Evolutionary conservation across 1,140 invertebrate genomes (phyloP), one percentile per base, ranked within the genome.

Genomic region (Pseudomyrmex pallidus): DNA sequence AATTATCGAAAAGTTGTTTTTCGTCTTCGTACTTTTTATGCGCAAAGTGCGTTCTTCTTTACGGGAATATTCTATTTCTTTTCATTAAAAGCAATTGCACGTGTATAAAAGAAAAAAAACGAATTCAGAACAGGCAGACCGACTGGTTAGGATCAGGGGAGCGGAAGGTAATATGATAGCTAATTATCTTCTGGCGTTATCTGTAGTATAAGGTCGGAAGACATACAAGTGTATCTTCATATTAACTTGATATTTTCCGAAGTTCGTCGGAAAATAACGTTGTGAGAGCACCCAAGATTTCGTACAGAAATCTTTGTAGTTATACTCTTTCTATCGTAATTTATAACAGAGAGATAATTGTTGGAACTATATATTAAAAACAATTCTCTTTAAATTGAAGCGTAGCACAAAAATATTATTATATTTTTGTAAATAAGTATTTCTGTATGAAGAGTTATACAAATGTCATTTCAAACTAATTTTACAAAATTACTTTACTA

Each of bases 121-220:
- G 85, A 83, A 91, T 91, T 84, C 87, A 83, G 76, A 61, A 64
- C 52, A 78, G 74, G 12, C 64, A 86, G 64, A 73, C 68, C 70
- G 77, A 83, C 70, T 86, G 62, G 78, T 83, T 89, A 62, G 22
- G 67, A 86, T 74, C 82, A 74, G 64, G 84, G 56, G 80, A 74
- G 82, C 85, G 85, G 84, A 86, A 86, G 85, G 89, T 90, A 91
- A 91, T 85, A 87, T 83, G 90, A 91, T 91, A 91, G 85, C 83
- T 91, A 90, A 90, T 91, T 91, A 91, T 63, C 86, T 91, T 88
- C 76, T 74, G 72, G 74, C 74, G 83, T 87, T 90, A 89, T 85
- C 68, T 74, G 83, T 56, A 76, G 54, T 52, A 22, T 82, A 83
- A 83, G 73, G 52, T 83, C 74, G 63, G 73, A 86, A 72, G 66